Percentiles rank a stretch among this genome's conserved stretches.
phyloP scores from a whole-genome alignment of 2,888 invertebrate species.

The Cheilosia pagana region DNA sequence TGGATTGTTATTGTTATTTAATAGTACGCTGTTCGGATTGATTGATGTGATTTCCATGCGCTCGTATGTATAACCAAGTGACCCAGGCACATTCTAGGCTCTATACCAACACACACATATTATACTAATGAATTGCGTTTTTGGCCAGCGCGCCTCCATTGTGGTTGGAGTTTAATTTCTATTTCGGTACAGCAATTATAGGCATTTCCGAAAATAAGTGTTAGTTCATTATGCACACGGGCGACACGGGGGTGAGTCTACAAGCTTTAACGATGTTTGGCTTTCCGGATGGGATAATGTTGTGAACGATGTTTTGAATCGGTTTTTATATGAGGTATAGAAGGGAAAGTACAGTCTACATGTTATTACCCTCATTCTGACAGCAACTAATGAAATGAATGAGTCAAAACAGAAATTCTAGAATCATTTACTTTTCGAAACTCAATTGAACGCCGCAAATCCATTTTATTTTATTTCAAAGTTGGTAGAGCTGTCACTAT shows the following conservation, averaged over 20 bases:
- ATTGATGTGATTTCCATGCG: slow-evolving; percentile 23
- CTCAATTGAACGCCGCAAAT: no score
- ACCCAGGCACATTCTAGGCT: background rate
- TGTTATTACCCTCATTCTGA: no score
- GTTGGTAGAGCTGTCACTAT: no score
- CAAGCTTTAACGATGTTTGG: background rate
- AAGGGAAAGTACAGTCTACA: no score
- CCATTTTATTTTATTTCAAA: no score
- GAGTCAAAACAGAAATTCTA: no score
- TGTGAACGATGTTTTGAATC: no score
- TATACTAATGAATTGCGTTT: slow-evolving; percentile 10
- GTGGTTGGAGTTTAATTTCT: background rate
- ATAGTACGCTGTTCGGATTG: slow-evolving; percentile 19
- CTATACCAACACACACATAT: no score
- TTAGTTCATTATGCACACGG: background rate
- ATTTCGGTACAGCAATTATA: slow-evolving; percentile 19
- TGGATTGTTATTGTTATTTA: slow-evolving; percentile 32
- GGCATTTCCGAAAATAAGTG: slow-evolving; percentile 3
- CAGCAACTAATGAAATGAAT: no score
- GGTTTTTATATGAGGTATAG: no score
- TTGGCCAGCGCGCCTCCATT: background rate
- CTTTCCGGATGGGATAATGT: no score
- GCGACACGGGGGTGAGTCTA: background rate
- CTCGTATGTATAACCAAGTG: background rate
- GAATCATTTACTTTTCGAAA: no score